Conservation (phyloP, 2,113 vertebrate genomes). For the Mus pahari region DNA sequence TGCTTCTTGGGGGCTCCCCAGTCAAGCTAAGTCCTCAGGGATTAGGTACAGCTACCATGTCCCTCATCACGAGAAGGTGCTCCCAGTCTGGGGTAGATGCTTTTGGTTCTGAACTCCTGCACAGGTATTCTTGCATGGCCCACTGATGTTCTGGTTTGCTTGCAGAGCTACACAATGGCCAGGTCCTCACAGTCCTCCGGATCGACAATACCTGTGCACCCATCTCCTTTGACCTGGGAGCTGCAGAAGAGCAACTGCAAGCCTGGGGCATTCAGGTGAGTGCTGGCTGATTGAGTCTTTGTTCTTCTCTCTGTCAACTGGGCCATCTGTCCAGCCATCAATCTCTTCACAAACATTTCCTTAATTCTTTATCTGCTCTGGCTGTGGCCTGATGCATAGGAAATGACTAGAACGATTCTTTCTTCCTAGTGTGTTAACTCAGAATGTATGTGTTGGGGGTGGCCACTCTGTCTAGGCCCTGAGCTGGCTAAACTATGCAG, state of each 20-base stretch:
- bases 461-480: not conserved
- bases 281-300: not conserved
- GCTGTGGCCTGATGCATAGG: not conserved
- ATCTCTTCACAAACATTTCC: not conserved
- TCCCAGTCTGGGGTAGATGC: not conserved
- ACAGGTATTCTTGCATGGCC: fast-evolving
- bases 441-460: not conserved
- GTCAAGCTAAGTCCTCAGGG: not conserved
- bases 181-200: conserved; percentile 85
- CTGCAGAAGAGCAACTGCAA: conserved; percentile 82
- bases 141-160: conserved; percentile 29
- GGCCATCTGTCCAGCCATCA: fast-evolving
- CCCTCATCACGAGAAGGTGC: not conserved
- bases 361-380: not conserved
- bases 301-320: not conserved
- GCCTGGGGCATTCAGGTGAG: conserved; percentile 87
- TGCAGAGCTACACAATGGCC: conserved; percentile 84
- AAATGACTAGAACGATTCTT: not conserved
- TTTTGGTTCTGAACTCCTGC: not conserved
- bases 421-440: not conserved
- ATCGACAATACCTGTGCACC: conserved; percentile 78
- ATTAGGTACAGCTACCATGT: not conserved
- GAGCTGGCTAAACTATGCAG: not conserved
- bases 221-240: conserved; percentile 82
- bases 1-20: not conserved